Evolutionary conservation across 1,140 invertebrate species (phyloP).

Genomic region (Eupristina koningsbergeri): DNA sequence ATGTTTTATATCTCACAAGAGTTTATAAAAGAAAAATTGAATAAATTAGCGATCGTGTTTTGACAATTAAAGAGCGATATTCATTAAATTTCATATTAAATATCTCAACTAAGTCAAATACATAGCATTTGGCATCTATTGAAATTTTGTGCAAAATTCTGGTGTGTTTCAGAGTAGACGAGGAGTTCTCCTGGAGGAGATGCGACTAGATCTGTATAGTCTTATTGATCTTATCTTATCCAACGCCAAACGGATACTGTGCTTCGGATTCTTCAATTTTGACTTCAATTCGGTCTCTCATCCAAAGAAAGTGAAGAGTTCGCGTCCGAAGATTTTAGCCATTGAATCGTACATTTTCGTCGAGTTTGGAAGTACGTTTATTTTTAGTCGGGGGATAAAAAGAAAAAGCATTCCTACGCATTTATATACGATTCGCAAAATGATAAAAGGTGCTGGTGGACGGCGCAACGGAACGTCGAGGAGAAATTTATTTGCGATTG

Average conservation of each 20-base stretch:
- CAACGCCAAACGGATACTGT: too few relatives aligned
- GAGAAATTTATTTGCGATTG: slow-evolving; percentile 51
- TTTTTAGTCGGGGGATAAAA: not conserved
- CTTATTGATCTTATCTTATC: too few relatives aligned
- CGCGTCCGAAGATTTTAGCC: not conserved
- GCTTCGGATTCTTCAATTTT: not conserved
- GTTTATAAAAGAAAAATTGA: too few relatives aligned
- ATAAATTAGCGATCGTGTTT: too few relatives aligned
- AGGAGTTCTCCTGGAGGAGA: not conserved
- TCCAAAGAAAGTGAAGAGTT: not conserved
- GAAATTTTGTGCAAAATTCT: too few relatives aligned
- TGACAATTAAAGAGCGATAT: too few relatives aligned
- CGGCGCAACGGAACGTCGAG: slow-evolving; percentile 30
- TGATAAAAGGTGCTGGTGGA: slow-evolving; percentile 43
- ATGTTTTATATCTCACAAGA: too few relatives aligned
- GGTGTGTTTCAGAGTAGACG: not conserved
- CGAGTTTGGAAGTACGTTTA: not conserved
- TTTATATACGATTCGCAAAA: slow-evolving; percentile 41
- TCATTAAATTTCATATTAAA: too few relatives aligned
- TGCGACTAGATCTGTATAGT: not conserved
- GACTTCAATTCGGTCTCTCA: not conserved
- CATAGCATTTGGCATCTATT: too few relatives aligned
- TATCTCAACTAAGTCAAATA: too few relatives aligned
- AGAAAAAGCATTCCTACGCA: slow-evolving; percentile 18
- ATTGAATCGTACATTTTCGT: slow-evolving; percentile 14